Conservation (phyloP, 2,888 invertebrate species). For the Conomelus anceps region DNA sequence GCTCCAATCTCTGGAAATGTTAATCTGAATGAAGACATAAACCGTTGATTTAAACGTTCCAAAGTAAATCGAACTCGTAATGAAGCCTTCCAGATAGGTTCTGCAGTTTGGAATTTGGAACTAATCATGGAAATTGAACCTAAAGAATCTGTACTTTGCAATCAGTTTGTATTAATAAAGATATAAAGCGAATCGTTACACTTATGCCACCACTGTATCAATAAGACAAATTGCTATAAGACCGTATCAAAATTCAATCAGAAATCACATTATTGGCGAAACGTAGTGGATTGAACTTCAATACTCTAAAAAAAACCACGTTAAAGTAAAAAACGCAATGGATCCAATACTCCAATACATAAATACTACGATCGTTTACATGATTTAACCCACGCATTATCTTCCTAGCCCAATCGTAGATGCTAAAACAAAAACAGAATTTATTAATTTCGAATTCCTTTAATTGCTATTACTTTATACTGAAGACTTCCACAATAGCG, state of each 20-base stretch:
- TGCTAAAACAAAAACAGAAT: too few species aligned
- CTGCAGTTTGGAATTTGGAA: not conserved
- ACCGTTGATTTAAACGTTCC: not conserved
- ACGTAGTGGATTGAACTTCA: not conserved
- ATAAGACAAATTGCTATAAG: not conserved
- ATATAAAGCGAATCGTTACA: not conserved
- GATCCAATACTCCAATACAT: too few species aligned
- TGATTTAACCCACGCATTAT: too few species aligned
- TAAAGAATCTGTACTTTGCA: not conserved
- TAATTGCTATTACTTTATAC: too few species aligned
- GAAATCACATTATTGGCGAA: not conserved
- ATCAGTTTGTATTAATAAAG: not conserved
- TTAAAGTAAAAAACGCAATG: too few species aligned
- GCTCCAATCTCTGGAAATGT: not conserved
- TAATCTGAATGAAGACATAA: not conserved
- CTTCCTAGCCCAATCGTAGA: too few species aligned
- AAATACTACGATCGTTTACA: too few species aligned
- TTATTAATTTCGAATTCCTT: too few species aligned
- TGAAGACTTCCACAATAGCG: too few species aligned
- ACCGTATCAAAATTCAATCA: not conserved
- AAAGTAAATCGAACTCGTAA: not conserved
- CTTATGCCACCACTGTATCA: not conserved
- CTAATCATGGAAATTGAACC: not conserved
- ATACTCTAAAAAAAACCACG: not conserved
- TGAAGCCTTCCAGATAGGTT: not conserved